A percentile compares a stretch with the other conserved stretches of the same genome.
Evolutionary conservation across 2,113 vertebrate species (phyloP).

Genomic region (Rhodinocichla rosea): DNA sequence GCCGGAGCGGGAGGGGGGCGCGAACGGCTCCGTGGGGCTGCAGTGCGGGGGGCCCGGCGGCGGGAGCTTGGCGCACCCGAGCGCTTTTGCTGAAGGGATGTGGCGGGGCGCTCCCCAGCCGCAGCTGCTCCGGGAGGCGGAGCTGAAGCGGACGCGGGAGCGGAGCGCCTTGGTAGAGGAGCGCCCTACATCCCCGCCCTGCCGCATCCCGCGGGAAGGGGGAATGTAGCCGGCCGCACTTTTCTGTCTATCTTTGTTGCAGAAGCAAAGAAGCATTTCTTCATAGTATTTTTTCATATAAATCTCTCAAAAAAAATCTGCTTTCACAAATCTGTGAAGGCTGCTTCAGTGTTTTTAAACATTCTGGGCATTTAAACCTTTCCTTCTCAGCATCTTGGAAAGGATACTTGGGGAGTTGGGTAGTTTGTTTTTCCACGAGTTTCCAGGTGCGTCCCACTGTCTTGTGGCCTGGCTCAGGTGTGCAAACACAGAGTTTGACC

Average conservation of each 20-base stretch:
- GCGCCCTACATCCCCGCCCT: accelerated
- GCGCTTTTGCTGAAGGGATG: not conserved
- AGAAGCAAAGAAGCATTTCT: not conserved
- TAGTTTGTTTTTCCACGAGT: not conserved
- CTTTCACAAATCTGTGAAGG: not conserved
- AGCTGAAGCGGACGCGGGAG: not conserved
- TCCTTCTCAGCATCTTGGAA: not conserved
- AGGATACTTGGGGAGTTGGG: accelerated
- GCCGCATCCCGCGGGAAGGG: not conserved
- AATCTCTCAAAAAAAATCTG: no score
- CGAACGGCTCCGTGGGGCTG: not conserved
- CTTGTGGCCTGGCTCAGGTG: not conserved
- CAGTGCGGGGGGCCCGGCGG: not conserved
- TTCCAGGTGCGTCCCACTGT: not conserved
- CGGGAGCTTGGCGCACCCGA: not conserved
- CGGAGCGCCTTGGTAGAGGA: not conserved
- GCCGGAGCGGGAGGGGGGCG: not conserved
- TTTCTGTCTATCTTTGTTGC: not conserved
- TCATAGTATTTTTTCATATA: accelerated
- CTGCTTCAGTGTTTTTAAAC: not conserved
- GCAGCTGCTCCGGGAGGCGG: not conserved
- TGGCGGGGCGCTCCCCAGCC: no score
- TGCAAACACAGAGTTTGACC: not conserved
- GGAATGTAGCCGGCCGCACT: no score
- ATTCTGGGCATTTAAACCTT: not conserved